phyloP scores from a whole-genome alignment of 2,113 vertebrate species.

The Merops nubicus region DNA sequence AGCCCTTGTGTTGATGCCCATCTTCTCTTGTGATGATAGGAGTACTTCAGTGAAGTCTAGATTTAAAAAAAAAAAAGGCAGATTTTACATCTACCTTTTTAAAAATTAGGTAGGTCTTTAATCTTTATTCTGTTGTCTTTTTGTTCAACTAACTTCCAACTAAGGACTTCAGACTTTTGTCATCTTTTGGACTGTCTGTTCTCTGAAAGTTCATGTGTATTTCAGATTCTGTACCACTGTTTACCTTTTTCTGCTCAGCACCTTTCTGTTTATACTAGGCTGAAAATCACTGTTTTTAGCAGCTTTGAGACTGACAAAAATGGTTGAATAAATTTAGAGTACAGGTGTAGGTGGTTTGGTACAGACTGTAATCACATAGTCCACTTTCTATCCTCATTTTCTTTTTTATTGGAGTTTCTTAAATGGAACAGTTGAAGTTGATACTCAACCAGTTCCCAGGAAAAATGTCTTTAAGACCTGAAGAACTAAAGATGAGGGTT shows the following conservation, averaged over 20 bases:
- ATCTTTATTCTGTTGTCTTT: not conserved
- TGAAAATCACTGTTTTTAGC: conserved; percentile 55
- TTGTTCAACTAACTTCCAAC: not conserved
- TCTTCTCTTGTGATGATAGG: not conserved
- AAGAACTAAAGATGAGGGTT: not conserved
- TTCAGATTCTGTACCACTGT: not conserved
- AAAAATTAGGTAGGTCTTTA: not conserved
- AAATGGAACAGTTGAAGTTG: not conserved
- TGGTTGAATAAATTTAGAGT: conserved; percentile 15
- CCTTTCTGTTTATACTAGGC: conserved; percentile 38
- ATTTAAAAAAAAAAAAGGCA: not conserved
- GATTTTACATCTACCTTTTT: not conserved
- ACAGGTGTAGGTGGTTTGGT: conserved; percentile 43
- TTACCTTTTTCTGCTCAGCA: conserved; percentile 23
- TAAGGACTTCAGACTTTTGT: not conserved
- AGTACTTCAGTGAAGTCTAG: not conserved
- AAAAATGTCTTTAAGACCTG: not conserved
- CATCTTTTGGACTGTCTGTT: not conserved
- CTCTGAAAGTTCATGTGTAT: not conserved
- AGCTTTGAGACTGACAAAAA: not conserved
- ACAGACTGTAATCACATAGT: conserved; percentile 29
- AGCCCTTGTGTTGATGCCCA: not conserved
- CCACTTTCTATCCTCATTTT: not conserved
- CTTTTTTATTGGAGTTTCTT: not conserved
- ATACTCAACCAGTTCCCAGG: not conserved